Evolutionary conservation across 2,888 invertebrate genomes (phyloP).

Genomic region (Scaeva pyrastri): DNA sequence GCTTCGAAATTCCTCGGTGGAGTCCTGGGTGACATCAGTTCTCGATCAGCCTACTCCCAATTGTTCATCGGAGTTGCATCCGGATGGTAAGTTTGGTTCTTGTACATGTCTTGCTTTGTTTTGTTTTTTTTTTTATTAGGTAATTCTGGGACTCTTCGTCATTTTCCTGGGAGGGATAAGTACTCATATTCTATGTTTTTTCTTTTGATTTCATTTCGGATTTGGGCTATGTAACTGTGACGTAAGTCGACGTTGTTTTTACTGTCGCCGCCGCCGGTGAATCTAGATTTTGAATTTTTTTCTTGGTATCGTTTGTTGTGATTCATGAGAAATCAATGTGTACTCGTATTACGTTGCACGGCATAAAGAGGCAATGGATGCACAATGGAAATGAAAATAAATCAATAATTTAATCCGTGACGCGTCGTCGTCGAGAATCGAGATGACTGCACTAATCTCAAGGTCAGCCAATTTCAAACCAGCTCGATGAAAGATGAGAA

Average conservation of each 20-base stretch:
- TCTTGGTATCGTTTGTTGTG: constrained; percentile 30
- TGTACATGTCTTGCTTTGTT: neutral
- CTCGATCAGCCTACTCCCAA: constrained; percentile 94
- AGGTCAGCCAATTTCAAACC: constrained; percentile 6
- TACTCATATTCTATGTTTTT: constrained; percentile 9
- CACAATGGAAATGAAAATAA: neutral
- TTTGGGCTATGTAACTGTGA: neutral
- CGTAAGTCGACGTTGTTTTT: constrained; percentile 9
- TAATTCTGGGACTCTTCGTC: constrained; percentile 17
- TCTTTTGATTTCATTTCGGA: constrained; percentile 14
- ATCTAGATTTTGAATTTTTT: neutral
- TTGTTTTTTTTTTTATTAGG: constrained; percentile 46
- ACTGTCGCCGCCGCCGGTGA: neutral
- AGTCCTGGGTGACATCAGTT: constrained; percentile 91
- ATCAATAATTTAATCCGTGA: constrained; percentile 9
- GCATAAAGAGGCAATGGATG: no score
- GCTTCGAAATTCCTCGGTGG: constrained; percentile 90
- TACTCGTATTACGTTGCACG: no score
- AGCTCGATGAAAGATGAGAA: constrained; percentile 44
- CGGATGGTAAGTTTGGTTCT: constrained; percentile 89
- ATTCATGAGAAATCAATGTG: constrained; percentile 39
- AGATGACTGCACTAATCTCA: constrained; percentile 43
- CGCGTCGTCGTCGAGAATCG: constrained; percentile 30
- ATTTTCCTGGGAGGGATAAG: neutral
- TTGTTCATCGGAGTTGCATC: constrained; percentile 93